Evolutionary conservation across 2,888 invertebrate genomes (phyloP).

Genomic region (Drosophila hamatofila): DNA sequence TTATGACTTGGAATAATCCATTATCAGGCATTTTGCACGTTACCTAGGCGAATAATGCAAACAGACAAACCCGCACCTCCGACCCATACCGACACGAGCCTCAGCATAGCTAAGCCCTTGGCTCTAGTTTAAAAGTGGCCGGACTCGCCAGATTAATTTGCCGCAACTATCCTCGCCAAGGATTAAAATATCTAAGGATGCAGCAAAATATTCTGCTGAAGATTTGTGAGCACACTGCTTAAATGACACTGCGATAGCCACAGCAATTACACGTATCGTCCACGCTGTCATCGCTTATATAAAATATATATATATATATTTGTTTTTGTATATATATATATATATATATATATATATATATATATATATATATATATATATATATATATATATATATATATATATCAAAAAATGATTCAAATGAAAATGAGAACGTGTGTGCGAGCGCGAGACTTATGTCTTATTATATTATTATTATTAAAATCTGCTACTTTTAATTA

Average conservation of each 20-base stretch:
- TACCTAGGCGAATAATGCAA: constrained; percentile 75
- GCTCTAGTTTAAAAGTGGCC: constrained; percentile 73
- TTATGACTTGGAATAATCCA: constrained; percentile 80
- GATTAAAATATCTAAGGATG: constrained; percentile 52
- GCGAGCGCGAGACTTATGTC: neutral
- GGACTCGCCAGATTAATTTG: constrained; percentile 65
- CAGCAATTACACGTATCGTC: neutral
- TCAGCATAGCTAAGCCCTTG: constrained; percentile 58
- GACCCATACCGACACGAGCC: constrained; percentile 8
- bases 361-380: too few relatives aligned
- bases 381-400: too few relatives aligned
- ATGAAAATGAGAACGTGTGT: neutral
- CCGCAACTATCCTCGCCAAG: constrained; percentile 29
- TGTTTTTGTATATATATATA: too few relatives aligned
- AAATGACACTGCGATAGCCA: neutral
- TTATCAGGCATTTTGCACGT: constrained; percentile 81
- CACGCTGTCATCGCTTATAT: neutral
- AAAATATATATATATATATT: too few relatives aligned
- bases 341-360: too few relatives aligned
- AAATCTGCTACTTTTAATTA: neutral
- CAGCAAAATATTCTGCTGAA: neutral
- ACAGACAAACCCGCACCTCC: constrained; percentile 19
- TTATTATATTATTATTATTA: neutral
- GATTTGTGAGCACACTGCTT: constrained; percentile 6
- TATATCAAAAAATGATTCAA: too few relatives aligned